Evolutionary conservation across 1,140 invertebrate species (phyloP).

Genomic region (Drosophila watanabei): DNA sequence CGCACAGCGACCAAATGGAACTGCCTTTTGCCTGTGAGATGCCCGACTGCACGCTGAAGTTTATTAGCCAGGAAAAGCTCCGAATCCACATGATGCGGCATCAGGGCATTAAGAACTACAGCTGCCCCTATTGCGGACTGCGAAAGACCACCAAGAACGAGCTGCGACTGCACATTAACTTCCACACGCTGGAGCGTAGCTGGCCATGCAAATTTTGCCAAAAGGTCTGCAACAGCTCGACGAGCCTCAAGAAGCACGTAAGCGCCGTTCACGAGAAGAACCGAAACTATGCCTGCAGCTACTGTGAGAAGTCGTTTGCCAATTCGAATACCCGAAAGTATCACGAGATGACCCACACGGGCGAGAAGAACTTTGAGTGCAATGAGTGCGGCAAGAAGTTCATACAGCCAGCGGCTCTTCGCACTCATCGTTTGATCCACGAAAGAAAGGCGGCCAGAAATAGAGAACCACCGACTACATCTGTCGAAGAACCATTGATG

Average conservation of each 20-base stretch:
- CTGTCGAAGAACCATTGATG: neutral
- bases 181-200: conserved; percentile 73
- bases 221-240: conserved; percentile 73
- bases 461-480: too few species aligned
- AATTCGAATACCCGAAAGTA: conserved; percentile 76
- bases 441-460: neutral
- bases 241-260: conserved; percentile 73
- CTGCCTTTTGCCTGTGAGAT: conserved; percentile 62
- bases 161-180: conserved; percentile 76
- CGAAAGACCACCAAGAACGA: conserved; percentile 77
- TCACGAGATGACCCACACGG: conserved; percentile 85
- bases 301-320: conserved; percentile 72
- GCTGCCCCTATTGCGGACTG: conserved; percentile 76
- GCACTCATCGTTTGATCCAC: conserved; percentile 71
- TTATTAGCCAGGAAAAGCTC: conserved; percentile 68
- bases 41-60: conserved; percentile 46
- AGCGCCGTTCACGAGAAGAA: conserved; percentile 70
- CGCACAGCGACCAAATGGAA: conserved; percentile 54
- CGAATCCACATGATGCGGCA: conserved; percentile 78
- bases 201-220: conserved; percentile 71
- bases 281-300: conserved; percentile 65
- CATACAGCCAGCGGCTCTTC: conserved; percentile 70
- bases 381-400: conserved; percentile 67
- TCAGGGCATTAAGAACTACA: conserved; percentile 76
- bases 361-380: conserved; percentile 85